Conservation (phyloP, 2,888 invertebrate species). For the Leucozona laternaria region DNA sequence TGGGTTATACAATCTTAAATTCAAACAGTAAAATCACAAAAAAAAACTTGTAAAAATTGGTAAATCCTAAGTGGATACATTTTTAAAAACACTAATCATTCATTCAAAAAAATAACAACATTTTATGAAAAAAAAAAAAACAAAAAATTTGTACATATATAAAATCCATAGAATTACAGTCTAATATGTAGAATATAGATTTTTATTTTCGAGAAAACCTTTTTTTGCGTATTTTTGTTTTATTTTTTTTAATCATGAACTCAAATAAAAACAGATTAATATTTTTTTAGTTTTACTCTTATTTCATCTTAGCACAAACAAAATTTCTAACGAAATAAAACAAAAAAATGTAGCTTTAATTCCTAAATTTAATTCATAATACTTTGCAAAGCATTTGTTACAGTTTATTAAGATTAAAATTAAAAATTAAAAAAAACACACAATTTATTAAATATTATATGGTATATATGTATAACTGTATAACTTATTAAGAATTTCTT, state of each 20-base stretch:
- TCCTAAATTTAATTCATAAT: slow-evolving; percentile 63
- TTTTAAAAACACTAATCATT: slow-evolving; percentile 50
- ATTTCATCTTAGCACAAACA: slow-evolving; percentile 52
- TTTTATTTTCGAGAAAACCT: slow-evolving; percentile 53
- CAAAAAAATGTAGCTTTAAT: slow-evolving; percentile 63
- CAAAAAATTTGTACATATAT: slow-evolving; percentile 58
- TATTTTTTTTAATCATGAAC: slow-evolving; percentile 50
- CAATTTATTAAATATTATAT: slow-evolving; percentile 69
- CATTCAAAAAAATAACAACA: slow-evolving; percentile 37
- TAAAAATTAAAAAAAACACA: slow-evolving; percentile 40
- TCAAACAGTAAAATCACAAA: slow-evolving; percentile 43
- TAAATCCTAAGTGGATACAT: slow-evolving; percentile 16
- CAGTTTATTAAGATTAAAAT: slow-evolving; percentile 67
- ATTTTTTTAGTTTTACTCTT: slow-evolving; percentile 32
- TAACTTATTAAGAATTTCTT: slow-evolving; percentile 77
- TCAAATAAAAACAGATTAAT: slow-evolving; percentile 31
- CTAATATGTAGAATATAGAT: slow-evolving; percentile 42
- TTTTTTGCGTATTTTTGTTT: slow-evolving; percentile 37
- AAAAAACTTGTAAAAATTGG: slow-evolving; percentile 32
- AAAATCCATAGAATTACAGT: slow-evolving; percentile 45
- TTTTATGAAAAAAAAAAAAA: slow-evolving; percentile 32
- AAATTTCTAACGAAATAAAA: slow-evolving; percentile 50
- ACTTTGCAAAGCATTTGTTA: slow-evolving; percentile 74
- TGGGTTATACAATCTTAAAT: slow-evolving; percentile 41
- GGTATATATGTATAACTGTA: slow-evolving; percentile 61